Base-by-base conservation (phyloP, 2,888 invertebrate genomes). In the Bombyx huttoni region DNA sequence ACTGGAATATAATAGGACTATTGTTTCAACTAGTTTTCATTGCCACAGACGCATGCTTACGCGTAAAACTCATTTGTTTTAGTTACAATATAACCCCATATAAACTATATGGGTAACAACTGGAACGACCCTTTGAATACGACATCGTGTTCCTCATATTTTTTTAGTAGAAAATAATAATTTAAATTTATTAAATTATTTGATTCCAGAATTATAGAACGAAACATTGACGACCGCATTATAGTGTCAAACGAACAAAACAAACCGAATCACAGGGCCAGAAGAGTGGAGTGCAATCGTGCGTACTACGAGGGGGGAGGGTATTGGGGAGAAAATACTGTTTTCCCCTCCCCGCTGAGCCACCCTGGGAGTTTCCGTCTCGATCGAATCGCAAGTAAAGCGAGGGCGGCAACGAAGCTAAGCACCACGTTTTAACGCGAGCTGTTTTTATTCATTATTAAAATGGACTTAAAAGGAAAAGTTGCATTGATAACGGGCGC, bases 401-500 rank as follows among this genome's bases (percentile, higher is more conserved):
- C 71, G 68, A 63, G 70, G 69, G 67, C 70, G 62, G 70, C 67
- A 68, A 70, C 68, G 67, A 60, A 60, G 56, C 62, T 68, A 66
- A 65, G 66, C 70, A 75, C 73, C 57, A 56, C 45, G 34, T 51
- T 63, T 68, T 66, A 70, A 68, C 77, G 75, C 75, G 78, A 75
- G 77, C 73, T 67, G 67, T 62, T 58, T 69, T 56, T 59, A 59
- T 49, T 60, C 58, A 62, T 63, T 60, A 54, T 65, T 58, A 64
- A 59, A 51, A 93, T 94, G 93, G 93, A 94, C 70, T 77, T 94
- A 58, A 93, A 92, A 77, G 93, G 93, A 59, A 93, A 92, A 78
- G 93, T 94, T 54, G 93, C 91, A 48, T 79, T 94, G 56, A 91
- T 94, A 53, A 94, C 94, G 34, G 94, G 94, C 40, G 94, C 92